Conservation (phyloP, 2,113 vertebrate genomes). For the Urocitellus parryii region DNA sequence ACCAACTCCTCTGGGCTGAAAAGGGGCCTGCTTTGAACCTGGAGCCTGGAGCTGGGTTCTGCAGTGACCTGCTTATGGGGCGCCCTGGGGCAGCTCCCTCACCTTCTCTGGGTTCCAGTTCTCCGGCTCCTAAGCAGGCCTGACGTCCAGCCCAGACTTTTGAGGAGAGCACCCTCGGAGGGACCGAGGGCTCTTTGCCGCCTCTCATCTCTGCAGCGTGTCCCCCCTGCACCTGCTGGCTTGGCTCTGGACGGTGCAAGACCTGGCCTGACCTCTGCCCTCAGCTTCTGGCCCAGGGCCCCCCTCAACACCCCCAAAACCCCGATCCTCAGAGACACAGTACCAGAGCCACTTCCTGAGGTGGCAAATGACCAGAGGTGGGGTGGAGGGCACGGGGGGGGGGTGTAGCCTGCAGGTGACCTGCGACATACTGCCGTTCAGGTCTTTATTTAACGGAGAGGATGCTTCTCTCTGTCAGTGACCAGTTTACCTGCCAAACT, state of each 20-base stretch:
- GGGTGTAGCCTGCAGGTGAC: not conserved
- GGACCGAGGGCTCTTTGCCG: not conserved
- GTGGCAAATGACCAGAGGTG: no score
- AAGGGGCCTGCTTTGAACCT: not conserved
- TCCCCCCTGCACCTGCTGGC: not conserved
- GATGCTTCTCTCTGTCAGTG: not conserved
- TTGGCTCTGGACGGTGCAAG: not conserved
- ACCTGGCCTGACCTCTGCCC: not conserved
- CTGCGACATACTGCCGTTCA: not conserved
- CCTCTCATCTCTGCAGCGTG: not conserved
- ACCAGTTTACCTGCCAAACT: not conserved
- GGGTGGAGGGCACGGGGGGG: not conserved
- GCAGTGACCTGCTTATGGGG: accelerated
- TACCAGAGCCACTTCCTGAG: not conserved
- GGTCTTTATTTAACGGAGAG: not conserved
- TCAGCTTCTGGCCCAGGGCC: not conserved
- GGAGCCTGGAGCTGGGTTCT: not conserved
- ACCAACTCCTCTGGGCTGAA: not conserved
- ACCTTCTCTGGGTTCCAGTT: not conserved
- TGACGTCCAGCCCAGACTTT: not conserved
- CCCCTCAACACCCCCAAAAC: no score
- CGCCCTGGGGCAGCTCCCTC: not conserved
- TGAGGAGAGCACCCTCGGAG: not conserved
- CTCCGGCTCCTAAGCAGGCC: not conserved
- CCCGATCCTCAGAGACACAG: not conserved